A percentile compares a stretch with the other conserved stretches of the same genome.
Conservation (phyloP, 2,113 vertebrate genomes). For the Fulmarus glacialis region DNA sequence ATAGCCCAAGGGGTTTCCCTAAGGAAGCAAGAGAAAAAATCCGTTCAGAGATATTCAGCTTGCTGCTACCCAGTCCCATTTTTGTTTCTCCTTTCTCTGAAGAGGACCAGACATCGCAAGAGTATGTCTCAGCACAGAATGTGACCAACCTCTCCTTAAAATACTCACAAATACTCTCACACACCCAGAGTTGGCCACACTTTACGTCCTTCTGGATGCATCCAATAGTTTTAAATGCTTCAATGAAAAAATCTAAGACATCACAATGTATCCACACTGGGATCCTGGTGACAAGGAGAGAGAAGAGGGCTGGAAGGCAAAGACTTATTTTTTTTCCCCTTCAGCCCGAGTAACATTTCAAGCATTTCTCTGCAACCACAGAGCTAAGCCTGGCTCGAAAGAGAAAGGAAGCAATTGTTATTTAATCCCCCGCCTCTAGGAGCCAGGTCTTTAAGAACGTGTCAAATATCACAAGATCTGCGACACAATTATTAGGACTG, state of each 20-base stretch:
- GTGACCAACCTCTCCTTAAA: not conserved
- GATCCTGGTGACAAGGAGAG: not conserved
- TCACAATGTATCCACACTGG: not conserved
- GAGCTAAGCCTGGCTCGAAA: constrained; percentile 41
- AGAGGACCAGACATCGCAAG: not conserved
- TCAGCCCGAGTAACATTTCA: constrained; percentile 3
- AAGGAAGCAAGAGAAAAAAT: not conserved
- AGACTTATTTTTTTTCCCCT: not conserved
- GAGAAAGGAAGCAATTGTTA: constrained; percentile 46
- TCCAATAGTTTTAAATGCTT: not conserved
- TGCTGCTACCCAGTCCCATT: not conserved
- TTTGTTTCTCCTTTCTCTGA: not conserved
- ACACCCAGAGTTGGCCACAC: not conserved
- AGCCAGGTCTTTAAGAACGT: constrained; percentile 21
- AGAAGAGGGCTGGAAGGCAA: not conserved
- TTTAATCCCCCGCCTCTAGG: constrained; percentile 12
- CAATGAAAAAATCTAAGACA: constrained; percentile 12
- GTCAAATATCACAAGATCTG: constrained; percentile 50
- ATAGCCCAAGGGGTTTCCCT: not conserved
- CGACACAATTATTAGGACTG: not conserved
- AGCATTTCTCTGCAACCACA: constrained; percentile 25
- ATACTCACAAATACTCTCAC: constrained; percentile 11
- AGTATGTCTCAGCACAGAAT: not conserved
- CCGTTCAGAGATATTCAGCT: not conserved
- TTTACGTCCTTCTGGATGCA: not conserved